Evolutionary conservation across 2,113 vertebrate genomes (phyloP), one percentile per base, ranked within the genome.

Genomic region (Ciconia stormi): DNA sequence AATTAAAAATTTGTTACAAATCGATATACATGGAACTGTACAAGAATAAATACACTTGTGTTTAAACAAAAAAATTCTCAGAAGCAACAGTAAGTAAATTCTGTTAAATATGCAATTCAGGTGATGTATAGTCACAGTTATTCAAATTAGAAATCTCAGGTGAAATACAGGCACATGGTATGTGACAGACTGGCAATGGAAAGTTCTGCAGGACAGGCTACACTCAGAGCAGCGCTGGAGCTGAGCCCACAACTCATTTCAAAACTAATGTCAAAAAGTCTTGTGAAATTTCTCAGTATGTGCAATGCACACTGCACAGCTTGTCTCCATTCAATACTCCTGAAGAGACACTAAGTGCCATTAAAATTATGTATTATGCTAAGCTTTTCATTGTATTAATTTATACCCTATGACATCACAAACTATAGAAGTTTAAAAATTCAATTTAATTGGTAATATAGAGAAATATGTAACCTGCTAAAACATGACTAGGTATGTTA

Each of bases 371-470:
- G 50, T 40, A 96, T 78, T 71, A 56, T 8, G 30, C 32, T 78
- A 70, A 93, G 78, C 59, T 74, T 94, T 80, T 86, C 42, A 62
- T 13, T 47, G 59, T 47, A 62, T 83, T 82, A 82, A 93, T 97
- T 95, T 92, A 91, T 81, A 74, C 15, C 9, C 67, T 59, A 62
- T 90, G 79, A 80, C 59, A 96, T 93, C 89, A 94, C 30, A 81
- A 78, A 56, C 46, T 62, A 42, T 1, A 69, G 42, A 52, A 29
- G 11, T 40, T 83, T 53, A 73, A 82, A 95, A 91, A 74, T 25
- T 58, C 62, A 50, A 44, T 62, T 96, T 80, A 34, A 66, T 63
- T 70, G 93, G 11, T 27, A 73, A 82, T 67, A 42, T 0, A 62
- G 13, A 67, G 69, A 77, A 85, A 59, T 62, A 77, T 13, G 20